Evolutionary conservation across 2,888 invertebrate species (phyloP).

Genomic region (Mythimna vitellina): DNA sequence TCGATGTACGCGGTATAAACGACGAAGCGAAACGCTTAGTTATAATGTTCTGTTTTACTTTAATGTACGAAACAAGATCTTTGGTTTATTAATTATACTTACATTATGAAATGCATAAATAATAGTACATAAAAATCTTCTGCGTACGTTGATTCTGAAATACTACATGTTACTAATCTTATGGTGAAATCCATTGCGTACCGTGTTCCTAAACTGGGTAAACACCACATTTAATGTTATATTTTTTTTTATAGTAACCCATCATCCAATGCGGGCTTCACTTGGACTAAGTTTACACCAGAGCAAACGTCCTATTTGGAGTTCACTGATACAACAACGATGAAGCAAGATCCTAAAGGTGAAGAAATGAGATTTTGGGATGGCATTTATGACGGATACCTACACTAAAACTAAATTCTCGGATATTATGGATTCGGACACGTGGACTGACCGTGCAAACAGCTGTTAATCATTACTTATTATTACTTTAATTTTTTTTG

Average conservation of each 20-base stretch:
- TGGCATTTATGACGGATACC: slow-evolving; percentile 6
- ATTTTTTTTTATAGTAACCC: background rate
- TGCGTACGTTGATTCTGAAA: no score
- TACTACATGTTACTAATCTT: no score
- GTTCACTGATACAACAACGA: slow-evolving; percentile 42
- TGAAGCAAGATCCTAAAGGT: slow-evolving; percentile 11
- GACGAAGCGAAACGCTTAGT: no score
- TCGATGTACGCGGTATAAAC: no score
- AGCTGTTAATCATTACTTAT: background rate
- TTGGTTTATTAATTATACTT: background rate
- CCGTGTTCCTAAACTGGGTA: background rate
- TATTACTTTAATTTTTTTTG: no score
- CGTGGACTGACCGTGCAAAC: background rate
- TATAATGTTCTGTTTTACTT: background rate
- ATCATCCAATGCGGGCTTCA: background rate
- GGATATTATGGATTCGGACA: background rate
- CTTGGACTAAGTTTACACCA: slow-evolving; percentile 70
- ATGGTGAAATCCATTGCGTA: background rate
- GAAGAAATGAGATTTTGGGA: slow-evolving; percentile 20
- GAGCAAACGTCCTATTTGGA: slow-evolving; percentile 7
- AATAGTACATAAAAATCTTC: background rate
- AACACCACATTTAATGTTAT: background rate
- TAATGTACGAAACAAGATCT: background rate
- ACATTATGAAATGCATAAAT: background rate
- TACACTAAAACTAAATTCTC: background rate